Conservation (phyloP, 2,113 vertebrate genomes). For the Phaethon lepturus region DNA sequence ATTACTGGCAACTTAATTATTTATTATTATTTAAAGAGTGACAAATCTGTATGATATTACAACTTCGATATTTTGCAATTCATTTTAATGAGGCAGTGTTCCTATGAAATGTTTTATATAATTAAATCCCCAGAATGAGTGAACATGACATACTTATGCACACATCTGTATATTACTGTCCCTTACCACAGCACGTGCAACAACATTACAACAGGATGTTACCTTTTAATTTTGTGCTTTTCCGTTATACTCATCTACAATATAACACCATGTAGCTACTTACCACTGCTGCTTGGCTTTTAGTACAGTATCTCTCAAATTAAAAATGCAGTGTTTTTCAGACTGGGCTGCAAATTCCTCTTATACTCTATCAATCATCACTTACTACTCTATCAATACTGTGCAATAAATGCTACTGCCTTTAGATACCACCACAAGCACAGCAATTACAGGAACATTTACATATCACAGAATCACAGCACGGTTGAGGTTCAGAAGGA, state of each 20-base stretch:
- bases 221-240: neutral
- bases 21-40: neutral
- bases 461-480: neutral
- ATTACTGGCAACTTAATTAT: neutral
- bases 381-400: neutral
- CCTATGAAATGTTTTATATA: neutral
- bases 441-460: neutral
- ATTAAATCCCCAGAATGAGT: neutral
- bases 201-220: neutral
- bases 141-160: neutral
- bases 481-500: neutral
- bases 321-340: neutral
- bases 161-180: neutral
- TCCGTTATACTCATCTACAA: neutral
- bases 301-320: neutral
- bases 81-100: neutral
- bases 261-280: neutral
- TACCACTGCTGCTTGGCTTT: neutral
- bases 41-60: neutral
- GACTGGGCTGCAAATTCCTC: neutral
- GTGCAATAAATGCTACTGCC: neutral
- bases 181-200: neutral
- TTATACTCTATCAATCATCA: neutral
- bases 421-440: neutral
- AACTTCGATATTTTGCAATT: neutral